phyloP scores from a whole-genome alignment of 2,888 invertebrate species.

The Harpagoxenus sublaevis region DNA sequence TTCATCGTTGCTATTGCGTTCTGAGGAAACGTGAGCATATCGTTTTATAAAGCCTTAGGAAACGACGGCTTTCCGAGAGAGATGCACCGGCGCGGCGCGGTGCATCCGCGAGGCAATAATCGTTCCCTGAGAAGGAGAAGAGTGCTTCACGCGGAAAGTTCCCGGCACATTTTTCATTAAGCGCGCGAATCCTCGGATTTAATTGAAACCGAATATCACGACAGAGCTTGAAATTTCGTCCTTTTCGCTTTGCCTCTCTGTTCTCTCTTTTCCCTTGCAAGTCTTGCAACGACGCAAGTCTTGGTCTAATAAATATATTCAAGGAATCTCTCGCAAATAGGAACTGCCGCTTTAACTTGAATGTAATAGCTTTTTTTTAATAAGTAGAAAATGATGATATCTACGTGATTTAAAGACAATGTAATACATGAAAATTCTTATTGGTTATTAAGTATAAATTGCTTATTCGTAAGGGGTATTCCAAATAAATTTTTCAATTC shows the following conservation, averaged over 20 bases:
- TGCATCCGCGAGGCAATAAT: slow-evolving; percentile 47
- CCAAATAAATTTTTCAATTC: background rate
- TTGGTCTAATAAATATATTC: slow-evolving; percentile 5
- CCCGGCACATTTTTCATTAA: slow-evolving; percentile 55
- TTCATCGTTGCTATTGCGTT: background rate
- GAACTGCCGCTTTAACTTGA: background rate
- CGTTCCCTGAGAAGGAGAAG: slow-evolving; percentile 24
- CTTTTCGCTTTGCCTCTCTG: background rate
- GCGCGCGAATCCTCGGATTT: slow-evolving; percentile 48
- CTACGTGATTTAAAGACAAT: background rate
- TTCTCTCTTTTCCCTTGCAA: background rate
- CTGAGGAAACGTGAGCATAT: background rate
- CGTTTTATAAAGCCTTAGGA: slow-evolving; percentile 26
- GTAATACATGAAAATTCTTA: background rate
- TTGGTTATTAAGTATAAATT: background rate
- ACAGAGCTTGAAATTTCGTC: slow-evolving; percentile 23
- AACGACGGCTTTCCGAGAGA: slow-evolving; percentile 53
- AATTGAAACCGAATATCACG: slow-evolving; percentile 55
- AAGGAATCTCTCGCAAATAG: slow-evolving; percentile 11
- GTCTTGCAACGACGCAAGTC: background rate
- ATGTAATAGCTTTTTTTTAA: background rate
- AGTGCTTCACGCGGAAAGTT: slow-evolving; percentile 49
- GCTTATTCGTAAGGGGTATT: background rate
- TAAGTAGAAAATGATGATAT: background rate
- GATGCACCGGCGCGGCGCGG: slow-evolving; percentile 25